phyloP scores from a whole-genome alignment of 2,797 vertebrate genomes.

The Danio jaintianensis region DNA sequence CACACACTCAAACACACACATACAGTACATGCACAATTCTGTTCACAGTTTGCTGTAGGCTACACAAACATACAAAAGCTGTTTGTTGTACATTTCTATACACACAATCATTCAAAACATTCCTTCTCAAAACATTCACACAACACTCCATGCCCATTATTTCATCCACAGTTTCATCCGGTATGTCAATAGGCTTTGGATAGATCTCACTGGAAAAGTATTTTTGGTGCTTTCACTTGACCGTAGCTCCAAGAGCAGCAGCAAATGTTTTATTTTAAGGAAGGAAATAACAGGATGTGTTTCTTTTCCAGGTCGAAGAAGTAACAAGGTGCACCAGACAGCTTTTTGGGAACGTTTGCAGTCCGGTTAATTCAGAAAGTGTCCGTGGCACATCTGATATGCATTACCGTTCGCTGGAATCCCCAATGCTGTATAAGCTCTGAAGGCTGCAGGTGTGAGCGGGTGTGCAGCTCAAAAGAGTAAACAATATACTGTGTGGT shows the following conservation, averaged over 20 bases:
- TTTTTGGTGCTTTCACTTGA: conserved; percentile 27
- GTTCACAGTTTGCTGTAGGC: conserved; percentile 37
- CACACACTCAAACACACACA: conserved; percentile 11
- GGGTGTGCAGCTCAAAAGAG: conserved; percentile 45
- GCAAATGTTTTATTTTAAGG: conserved; percentile 43
- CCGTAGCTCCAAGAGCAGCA: conserved; percentile 16
- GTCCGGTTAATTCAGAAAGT: conserved; percentile 8
- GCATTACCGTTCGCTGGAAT: conserved; percentile 33
- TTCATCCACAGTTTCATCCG: conserved; percentile 35
- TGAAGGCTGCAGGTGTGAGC: conserved; percentile 31
- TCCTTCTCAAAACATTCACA: conserved; percentile 35
- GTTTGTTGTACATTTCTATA: conserved; percentile 44
- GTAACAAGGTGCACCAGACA: conserved; percentile 32
- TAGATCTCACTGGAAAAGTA: conserved; percentile 39
- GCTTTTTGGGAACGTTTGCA: conserved; percentile 20
- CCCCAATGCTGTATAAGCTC: conserved; percentile 4
- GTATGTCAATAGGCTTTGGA: conserved; percentile 39
- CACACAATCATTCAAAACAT: conserved; percentile 43
- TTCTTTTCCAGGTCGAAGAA: conserved; percentile 29
- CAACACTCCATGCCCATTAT: conserved; percentile 35
- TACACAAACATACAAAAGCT: conserved; percentile 46
- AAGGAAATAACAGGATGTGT: conserved; percentile 28
- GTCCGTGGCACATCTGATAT: conserved; percentile 47
- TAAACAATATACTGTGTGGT: conserved; percentile 47
- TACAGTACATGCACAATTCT: conserved; percentile 13